Evolutionary conservation across 2,888 invertebrate genomes (phyloP).

Genomic region (Globia sparganii): DNA sequence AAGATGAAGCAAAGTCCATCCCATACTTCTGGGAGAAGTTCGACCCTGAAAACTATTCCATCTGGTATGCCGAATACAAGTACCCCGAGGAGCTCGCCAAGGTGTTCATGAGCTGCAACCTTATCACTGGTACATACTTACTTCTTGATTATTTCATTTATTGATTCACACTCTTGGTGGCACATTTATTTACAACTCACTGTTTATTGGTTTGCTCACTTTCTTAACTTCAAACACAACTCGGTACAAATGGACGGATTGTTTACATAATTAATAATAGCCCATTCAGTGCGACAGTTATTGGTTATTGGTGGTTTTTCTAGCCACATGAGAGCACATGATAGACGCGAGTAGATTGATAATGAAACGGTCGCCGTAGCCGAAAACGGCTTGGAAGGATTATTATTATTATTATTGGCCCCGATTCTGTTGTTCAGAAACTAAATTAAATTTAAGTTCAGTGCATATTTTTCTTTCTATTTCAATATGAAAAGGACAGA

Average conservation of each 20-base stretch:
- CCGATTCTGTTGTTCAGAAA: no score
- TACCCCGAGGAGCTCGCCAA: slow-evolving; percentile 97
- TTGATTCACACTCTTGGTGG: not conserved
- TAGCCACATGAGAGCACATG: no score
- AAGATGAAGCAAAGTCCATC: slow-evolving; percentile 97
- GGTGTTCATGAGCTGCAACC: slow-evolving; percentile 99
- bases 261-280: no score
- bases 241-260: not conserved
- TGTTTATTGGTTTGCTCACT: not conserved
- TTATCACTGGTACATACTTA: slow-evolving; percentile 94
- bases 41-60: slow-evolving; percentile 98
- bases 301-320: no score
- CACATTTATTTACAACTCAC: not conserved
- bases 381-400: no score
- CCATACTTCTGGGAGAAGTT: slow-evolving; percentile 99
- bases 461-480: no score
- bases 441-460: no score
- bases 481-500: no score
- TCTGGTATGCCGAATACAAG: slow-evolving; percentile 99
- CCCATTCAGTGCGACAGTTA: not conserved
- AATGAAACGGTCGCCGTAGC: no score
- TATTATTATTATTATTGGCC: no score
- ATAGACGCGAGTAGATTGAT: no score
- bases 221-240: not conserved
- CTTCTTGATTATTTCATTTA: not conserved